Base-by-base conservation (phyloP, 1,140 invertebrate species). In the Halictus rubicundus region DNA sequence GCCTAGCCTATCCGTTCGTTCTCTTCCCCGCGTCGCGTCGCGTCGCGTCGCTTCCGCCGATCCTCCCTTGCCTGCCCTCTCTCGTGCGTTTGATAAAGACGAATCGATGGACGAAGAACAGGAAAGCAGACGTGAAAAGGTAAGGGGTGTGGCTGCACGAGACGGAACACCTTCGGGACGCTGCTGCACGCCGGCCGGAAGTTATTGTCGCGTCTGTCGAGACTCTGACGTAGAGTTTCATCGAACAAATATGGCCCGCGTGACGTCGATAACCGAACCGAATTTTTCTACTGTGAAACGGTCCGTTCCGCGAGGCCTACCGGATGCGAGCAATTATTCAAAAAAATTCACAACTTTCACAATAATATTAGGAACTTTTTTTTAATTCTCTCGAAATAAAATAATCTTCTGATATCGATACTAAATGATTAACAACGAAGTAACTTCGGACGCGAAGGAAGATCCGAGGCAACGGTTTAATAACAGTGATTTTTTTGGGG, bases 11-110 rank as follows among this genome's bases (percentile, higher is more conserved):
- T 57, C 19, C 54, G 54, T 1, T 7, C 49, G 49, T 52, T 19
- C 49, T 46, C 14, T 46, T 46, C 49, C 16, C 49, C 49, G 32
- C 32, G 32, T 32, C 49, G 49, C 49, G 49, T 21, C 49, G n/a
- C n/a, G n/a, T n/a, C n/a, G n/a, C n/a, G 42, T 46, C 42, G 12
- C 42, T 46, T 46, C 49, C 16, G 16, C 54, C 54, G 21, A 21
- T n/a, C 21, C 54, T n/a, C 9, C 19, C 6, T 57, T 46, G 42
- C 54, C 54, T 7, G 5, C n/a, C 54, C 52, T 57, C 61, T 59
- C 61, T n/a, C 19, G 46, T 7, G 42, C 75, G 59, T 25, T 65
- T 68, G 59, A 83, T 84, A 84, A 83, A 83, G 60, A 54, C 66
- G 71, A 49, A 64, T 64, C 57, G 63, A n/a, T 25, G 23, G 10